Percentiles rank a stretch among this genome's conserved stretches.
These are phyloP conservation scores for Diprion similis DNA, from an alignment of 1,140 invertebrate genomes.

Conservation along the genomic window DNA sequence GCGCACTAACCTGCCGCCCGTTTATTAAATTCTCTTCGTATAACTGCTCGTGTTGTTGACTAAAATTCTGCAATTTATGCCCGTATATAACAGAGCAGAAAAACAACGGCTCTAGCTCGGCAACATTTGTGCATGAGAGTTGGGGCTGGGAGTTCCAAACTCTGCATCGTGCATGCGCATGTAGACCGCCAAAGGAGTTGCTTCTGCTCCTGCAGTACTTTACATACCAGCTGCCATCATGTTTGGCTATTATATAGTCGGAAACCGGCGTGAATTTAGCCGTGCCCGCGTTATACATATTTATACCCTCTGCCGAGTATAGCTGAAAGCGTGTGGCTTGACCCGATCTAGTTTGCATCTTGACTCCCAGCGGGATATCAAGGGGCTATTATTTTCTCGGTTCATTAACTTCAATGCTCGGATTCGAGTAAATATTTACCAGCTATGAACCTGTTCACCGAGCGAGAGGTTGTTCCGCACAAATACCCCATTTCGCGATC, in stretches of 20 bases:
- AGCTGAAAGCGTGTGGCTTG: background rate
- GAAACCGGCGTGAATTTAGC: constrained; percentile 5
- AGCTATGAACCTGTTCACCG: background rate
- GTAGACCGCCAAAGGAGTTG: background rate
- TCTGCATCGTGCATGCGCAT: background rate
- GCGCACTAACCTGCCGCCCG: background rate
- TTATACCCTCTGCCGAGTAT: background rate
- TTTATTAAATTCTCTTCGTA: too few species aligned
- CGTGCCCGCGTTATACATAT: background rate
- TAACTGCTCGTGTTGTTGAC: background rate
- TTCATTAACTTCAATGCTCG: background rate
- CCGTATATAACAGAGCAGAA: background rate
- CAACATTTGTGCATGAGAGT: background rate
- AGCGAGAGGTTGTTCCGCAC: too few species aligned
- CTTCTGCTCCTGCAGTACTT: background rate
- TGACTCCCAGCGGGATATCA: background rate
- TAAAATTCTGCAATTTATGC: background rate
- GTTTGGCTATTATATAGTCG: constrained; percentile 2
- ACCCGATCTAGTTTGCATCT: background rate
- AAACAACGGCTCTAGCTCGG: background rate
- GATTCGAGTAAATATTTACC: background rate
- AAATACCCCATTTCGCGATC: too few species aligned
- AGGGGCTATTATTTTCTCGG: constrained; percentile 1
- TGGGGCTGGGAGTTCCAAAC: background rate
- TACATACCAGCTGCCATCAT: background rate